phyloP scores from a whole-genome alignment of 2,113 vertebrate species.

The Paedocypris sp. region DNA sequence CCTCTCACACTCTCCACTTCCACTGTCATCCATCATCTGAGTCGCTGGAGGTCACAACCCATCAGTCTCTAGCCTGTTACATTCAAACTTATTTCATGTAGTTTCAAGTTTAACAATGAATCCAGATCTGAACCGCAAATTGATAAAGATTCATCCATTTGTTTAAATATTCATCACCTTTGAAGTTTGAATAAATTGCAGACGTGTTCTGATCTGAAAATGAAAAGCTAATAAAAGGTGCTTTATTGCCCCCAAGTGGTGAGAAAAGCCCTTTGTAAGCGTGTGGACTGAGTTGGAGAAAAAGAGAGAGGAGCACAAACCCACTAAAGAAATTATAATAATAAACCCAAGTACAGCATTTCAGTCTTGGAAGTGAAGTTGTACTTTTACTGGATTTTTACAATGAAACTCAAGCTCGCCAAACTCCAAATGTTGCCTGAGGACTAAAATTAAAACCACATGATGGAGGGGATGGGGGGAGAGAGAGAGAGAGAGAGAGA shows the following conservation, averaged over 20 bases:
- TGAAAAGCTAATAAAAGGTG: neutral
- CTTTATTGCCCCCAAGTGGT: constrained; percentile 26
- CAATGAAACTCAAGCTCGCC: constrained; percentile 36
- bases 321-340: constrained; percentile 22
- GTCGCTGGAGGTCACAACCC: constrained; percentile 16
- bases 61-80: constrained; percentile 9
- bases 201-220: no score
- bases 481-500: neutral
- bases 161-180: no score
- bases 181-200: no score
- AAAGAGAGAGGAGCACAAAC: neutral
- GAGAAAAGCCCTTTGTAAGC: neutral
- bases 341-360: constrained; percentile 24
- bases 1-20: constrained; percentile 10
- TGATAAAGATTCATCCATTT: no score
- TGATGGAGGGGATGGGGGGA: constrained; percentile 26
- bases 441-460: constrained; percentile 64
- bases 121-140: no score
- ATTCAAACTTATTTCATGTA: no score
- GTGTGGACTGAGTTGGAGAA: no score
- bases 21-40: constrained; percentile 23
- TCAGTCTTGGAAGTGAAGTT: constrained; percentile 16
- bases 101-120: no score
- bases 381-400: constrained; percentile 14
- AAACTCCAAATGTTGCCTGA: constrained; percentile 40